Conservation (phyloP, 2,888 invertebrate genomes). For the Dexiosoma caninum region DNA sequence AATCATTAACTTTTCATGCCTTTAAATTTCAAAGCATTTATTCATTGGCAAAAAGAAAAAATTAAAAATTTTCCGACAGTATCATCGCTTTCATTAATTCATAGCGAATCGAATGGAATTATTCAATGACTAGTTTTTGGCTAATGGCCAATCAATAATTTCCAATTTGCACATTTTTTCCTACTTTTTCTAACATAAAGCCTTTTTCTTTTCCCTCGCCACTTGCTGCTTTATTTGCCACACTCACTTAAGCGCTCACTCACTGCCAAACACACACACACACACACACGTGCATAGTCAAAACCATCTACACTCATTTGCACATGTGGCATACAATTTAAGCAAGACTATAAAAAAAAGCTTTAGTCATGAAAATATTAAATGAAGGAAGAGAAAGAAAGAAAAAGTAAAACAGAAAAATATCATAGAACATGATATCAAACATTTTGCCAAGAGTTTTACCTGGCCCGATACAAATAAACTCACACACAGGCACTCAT, state of each 20-base stretch:
- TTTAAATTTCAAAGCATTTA: not conserved
- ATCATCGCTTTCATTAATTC: conserved; percentile 52
- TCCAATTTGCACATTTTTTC: conserved; percentile 70
- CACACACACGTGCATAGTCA: conserved; percentile 18
- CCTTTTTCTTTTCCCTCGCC: conserved; percentile 63
- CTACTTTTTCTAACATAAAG: conserved; percentile 36
- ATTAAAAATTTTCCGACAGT: not conserved
- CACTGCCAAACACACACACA: conserved; percentile 33
- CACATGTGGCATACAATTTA: not conserved
- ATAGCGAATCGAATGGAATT: conserved; percentile 45
- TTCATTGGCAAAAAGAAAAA: not conserved
- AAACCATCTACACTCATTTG: not conserved
- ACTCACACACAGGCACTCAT: not conserved
- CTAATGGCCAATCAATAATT: conserved; percentile 76
- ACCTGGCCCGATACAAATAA: conserved; percentile 31
- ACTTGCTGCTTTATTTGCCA: conserved; percentile 24
- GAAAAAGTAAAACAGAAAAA: not conserved
- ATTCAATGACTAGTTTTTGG: conserved; percentile 67
- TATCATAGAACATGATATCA: conserved; percentile 48
- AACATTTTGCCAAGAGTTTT: conserved; percentile 51
- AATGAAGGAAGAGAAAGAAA: not conserved
- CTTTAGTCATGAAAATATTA: conserved; percentile 27
- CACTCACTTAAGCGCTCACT: conserved; percentile 50
- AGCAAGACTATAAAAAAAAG: conserved; percentile 18
- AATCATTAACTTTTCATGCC: not conserved